Conservation (phyloP, 1,140 invertebrate genomes). For the Magallana angulata region DNA sequence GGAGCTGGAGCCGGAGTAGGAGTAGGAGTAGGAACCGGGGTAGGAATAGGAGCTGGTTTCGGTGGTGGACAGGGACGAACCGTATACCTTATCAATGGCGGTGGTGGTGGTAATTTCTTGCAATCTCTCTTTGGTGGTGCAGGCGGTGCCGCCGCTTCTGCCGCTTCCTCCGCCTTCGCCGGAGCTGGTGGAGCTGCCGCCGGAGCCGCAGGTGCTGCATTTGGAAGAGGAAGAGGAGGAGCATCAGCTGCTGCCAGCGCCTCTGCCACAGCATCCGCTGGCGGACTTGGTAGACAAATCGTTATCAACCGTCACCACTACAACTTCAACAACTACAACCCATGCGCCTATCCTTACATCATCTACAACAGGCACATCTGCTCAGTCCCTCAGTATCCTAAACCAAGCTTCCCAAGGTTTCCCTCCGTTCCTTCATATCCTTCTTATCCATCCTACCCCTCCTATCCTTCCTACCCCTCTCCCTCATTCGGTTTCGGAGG, state of each 20-base stretch:
- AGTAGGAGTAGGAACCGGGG: neutral
- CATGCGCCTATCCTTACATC: conserved; percentile 8
- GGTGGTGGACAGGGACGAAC: neutral
- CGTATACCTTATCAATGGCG: neutral
- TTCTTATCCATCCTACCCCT: neutral
- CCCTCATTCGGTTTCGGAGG: neutral
- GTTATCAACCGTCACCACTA: conserved; percentile 24
- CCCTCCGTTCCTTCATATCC: no score
- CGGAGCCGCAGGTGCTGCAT: neutral
- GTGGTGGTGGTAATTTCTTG: neutral
- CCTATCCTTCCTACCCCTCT: neutral
- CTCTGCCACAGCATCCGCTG: neutral
- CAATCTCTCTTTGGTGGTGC: neutral
- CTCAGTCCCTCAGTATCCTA: neutral
- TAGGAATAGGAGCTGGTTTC: neutral
- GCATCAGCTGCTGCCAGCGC: neutral
- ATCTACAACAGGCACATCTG: neutral
- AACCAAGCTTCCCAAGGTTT: neutral
- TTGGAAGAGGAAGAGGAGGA: neutral
- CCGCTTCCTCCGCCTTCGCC: neutral
- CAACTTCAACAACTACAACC: conserved; percentile 40
- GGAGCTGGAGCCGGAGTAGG: neutral
- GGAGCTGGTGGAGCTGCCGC: neutral
- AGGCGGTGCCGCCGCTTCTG: neutral
- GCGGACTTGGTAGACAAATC: neutral